These are phyloP conservation scores for Myrmecobius fasciatus DNA, from an alignment of 2,113 vertebrate genomes.

Conservation along the genomic window DNA sequence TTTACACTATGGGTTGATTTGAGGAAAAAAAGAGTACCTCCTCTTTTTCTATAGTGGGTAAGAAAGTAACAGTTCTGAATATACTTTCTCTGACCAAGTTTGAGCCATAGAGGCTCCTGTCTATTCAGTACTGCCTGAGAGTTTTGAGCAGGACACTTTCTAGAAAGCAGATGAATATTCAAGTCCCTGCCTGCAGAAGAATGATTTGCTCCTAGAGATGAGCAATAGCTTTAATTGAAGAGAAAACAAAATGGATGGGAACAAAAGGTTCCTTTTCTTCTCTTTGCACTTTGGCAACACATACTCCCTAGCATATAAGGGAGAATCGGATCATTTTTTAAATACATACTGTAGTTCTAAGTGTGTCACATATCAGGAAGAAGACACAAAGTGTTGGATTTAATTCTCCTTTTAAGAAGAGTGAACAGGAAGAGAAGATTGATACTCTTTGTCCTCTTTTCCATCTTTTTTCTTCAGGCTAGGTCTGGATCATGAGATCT, in stretches of 20 bases:
- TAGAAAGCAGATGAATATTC: not conserved
- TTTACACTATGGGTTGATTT: not conserved
- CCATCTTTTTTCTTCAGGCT: slow-evolving; percentile 12
- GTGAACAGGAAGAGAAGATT: not conserved
- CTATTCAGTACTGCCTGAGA: not conserved
- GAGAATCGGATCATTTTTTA: not conserved
- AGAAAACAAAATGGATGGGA: not conserved
- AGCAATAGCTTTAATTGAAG: not conserved
- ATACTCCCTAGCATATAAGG: not conserved
- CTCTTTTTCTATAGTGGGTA: not conserved
- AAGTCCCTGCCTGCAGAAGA: not conserved
- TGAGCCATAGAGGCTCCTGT: not conserved
- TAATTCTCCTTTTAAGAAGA: not conserved
- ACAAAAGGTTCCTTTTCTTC: not conserved
- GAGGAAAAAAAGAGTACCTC: not conserved
- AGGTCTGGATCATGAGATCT: not conserved
- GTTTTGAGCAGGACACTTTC: not conserved
- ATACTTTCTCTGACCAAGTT: not conserved
- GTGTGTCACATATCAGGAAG: not conserved
- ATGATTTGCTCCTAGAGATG: not conserved
- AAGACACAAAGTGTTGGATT: not conserved
- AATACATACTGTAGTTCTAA: not conserved
- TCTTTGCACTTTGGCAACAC: not conserved
- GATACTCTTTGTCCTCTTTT: not conserved
- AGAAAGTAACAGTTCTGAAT: not conserved